phyloP scores from a whole-genome alignment of 2,113 vertebrate genomes.

The Balaenoptera acutorostrata region DNA sequence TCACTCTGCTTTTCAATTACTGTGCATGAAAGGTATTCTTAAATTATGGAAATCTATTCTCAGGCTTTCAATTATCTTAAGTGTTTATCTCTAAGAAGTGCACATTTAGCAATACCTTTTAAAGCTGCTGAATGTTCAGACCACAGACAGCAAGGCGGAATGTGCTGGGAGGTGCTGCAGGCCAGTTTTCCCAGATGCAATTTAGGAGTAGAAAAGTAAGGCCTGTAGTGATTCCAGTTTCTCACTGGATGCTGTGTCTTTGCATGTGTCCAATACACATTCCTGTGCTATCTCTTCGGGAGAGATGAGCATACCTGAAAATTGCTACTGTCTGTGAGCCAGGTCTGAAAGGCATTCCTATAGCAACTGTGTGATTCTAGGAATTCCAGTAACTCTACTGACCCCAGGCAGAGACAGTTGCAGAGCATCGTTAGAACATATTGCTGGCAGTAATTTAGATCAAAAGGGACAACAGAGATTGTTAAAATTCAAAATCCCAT shows the following conservation, averaged over 20 bases:
- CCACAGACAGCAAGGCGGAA: background rate
- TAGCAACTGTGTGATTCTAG: background rate
- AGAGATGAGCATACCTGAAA: background rate
- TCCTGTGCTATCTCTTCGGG: background rate
- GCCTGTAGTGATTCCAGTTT: background rate
- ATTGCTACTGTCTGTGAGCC: background rate
- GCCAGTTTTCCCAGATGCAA: background rate
- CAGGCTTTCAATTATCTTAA: constrained; percentile 46
- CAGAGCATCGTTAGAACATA: background rate
- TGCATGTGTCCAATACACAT: background rate
- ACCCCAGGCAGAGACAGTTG: background rate
- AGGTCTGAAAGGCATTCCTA: background rate
- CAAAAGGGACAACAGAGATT: background rate
- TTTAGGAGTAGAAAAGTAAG: background rate
- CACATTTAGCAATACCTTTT: constrained; percentile 34
- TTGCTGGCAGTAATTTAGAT: background rate
- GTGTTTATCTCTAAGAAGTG: constrained; percentile 5
- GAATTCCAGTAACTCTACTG: background rate
- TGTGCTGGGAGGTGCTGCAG: background rate
- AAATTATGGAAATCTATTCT: constrained; percentile 47
- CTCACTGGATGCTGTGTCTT: background rate
- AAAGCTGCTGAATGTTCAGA: constrained; percentile 18
- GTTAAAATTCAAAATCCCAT: background rate
- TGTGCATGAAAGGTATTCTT: constrained; percentile 4
- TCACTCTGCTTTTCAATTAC: constrained; percentile 24